Base-by-base conservation (phyloP, 2,888 invertebrate genomes). In the Ferrisia virgata region DNA sequence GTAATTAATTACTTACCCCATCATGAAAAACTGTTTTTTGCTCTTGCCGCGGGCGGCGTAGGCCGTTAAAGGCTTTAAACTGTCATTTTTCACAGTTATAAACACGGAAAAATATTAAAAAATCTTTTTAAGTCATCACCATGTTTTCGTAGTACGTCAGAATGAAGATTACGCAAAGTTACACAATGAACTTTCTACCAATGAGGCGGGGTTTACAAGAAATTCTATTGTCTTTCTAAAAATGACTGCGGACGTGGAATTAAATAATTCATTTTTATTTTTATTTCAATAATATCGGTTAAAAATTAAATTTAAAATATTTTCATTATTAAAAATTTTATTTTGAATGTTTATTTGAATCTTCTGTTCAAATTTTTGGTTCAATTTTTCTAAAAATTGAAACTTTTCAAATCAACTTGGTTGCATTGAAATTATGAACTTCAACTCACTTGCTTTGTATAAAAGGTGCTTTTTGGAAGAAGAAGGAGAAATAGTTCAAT, bases 21-120 rank as follows among this genome's bases (percentile, higher is more conserved):
- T 83, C 25, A 40, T 83, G 39, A 83, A 28, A 15, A 76, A 28
- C n/a, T 25, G 11, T 76, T 72, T n/a, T 22, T 28, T 25, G 40
- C 47, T 58, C 79, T 79, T 84, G 84, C 84, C 84, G 84, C 84
- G 79, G 79, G 64, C 84, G 84, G 84, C 84, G 25, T 43, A 28
- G 84, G 84, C 84, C 79, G 9, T 58, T 64, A 40, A 84, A 80
- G 79, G 79, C 69, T 25, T 64, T 84, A 84, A n/a, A 18, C 36
- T 39, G n/a, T 18, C 84, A 84, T 84, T 39, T 11, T 79, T 69
- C 40, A 25, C 78, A 64, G 22, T 58, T 25, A 53, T 18, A 53
- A 80, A 80, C 80, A 80, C 80, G 8, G 22, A 5, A 76, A 76
- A 76, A 76, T 28, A 76, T 76, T 28, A 76, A 36, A 76, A 76